Conservation (phyloP, 2,113 vertebrate genomes). For the Tylochromis polylepis region DNA sequence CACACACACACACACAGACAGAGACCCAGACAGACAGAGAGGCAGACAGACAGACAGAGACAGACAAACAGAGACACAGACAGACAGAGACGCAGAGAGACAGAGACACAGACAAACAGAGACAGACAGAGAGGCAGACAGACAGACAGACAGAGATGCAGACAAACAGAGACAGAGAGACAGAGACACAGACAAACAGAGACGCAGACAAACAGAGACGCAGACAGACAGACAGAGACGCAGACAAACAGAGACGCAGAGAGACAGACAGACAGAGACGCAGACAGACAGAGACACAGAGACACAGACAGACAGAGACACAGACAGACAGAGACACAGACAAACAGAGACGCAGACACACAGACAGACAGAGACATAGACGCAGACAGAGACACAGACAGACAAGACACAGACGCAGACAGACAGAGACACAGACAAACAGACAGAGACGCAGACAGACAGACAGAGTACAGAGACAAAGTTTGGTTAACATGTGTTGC, state of each 20-base stretch:
- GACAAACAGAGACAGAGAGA: too few species aligned
- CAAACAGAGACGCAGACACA: background rate
- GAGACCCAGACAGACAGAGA: too few species aligned
- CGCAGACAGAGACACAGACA: too few species aligned
- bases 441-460: background rate
- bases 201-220: background rate
- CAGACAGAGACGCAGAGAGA: too few species aligned
- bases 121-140: background rate
- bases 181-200: background rate
- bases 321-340: background rate
- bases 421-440: background rate
- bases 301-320: background rate
- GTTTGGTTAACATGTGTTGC: background rate
- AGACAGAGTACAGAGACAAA: background rate
- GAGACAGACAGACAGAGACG: too few species aligned
- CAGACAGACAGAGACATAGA: too few species aligned
- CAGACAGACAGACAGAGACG: background rate
- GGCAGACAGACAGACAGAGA: background rate
- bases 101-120: background rate
- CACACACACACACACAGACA: background rate
- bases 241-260: too few species aligned
- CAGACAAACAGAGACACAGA: background rate
- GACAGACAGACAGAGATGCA: too few species aligned
- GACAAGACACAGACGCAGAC: background rate
- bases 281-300: background rate